Evolutionary conservation across 2,113 vertebrate genomes (phyloP).

Genomic region (Vidua chalybeata): DNA sequence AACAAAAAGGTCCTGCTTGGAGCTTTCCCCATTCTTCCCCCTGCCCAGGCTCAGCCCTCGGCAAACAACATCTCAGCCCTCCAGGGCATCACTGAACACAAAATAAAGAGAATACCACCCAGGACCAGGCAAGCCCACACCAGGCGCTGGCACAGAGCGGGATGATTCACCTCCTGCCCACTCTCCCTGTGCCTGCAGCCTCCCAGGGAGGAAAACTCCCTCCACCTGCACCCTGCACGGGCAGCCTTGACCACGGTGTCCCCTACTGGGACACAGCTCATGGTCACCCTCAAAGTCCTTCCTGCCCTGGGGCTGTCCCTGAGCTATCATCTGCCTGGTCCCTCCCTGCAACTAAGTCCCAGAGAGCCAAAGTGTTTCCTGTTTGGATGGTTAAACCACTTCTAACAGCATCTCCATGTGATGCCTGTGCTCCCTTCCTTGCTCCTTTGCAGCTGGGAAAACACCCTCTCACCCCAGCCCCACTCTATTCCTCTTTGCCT

Average conservation of each 20-base stretch:
- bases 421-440: neutral
- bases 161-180: constrained; percentile 34
- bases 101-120: constrained; percentile 43
- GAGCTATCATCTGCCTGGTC: no score
- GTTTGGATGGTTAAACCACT: neutral
- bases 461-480: neutral
- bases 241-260: neutral
- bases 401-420: neutral
- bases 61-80: neutral
- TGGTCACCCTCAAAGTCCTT: neutral
- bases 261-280: neutral
- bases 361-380: neutral
- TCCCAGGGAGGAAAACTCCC: neutral
- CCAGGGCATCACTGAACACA: neutral
- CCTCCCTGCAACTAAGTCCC: rapidly evolving
- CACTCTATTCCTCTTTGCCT: neutral
- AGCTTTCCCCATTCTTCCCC: neutral
- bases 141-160: neutral
- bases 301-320: neutral
- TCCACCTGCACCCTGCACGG: rapidly evolving
- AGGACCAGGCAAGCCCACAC: constrained; percentile 29
- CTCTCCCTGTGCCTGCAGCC: neutral
- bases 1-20: neutral
- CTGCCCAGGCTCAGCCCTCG: neutral
- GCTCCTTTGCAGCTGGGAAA: neutral